phyloP scores from a whole-genome alignment of 2,113 vertebrate genomes.

The Sclerurus mexicanus region DNA sequence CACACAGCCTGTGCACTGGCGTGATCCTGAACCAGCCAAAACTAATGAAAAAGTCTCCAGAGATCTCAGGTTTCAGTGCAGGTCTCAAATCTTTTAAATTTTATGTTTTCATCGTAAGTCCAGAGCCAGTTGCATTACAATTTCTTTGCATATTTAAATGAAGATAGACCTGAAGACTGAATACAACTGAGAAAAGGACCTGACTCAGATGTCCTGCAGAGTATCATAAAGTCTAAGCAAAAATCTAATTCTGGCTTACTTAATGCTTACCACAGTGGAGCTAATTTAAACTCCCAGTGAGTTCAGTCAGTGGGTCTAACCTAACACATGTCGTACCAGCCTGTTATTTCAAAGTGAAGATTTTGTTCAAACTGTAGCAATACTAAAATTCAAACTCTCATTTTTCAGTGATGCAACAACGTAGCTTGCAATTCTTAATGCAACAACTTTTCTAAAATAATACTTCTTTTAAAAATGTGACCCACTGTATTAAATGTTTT shows the following conservation, averaged over 20 bases:
- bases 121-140: not conserved
- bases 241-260: not conserved
- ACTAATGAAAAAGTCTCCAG: not conserved
- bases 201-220: not conserved
- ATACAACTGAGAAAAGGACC: not conserved
- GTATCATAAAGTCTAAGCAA: not conserved
- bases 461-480: not conserved
- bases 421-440: not conserved
- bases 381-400: not conserved
- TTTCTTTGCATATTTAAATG: not conserved
- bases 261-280: not conserved
- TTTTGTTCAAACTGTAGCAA: not conserved
- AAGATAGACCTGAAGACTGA: not conserved
- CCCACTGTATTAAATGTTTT: not conserved
- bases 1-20: not conserved
- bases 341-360: not conserved
- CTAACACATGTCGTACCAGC: not conserved
- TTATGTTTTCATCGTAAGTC: not conserved
- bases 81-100: not conserved
- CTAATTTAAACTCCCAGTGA: not conserved
- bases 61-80: not conserved
- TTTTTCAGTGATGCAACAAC: not conserved
- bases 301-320: fast-evolving
- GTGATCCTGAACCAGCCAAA: not conserved
- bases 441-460: not conserved